These are phyloP conservation scores for Sander vitreus DNA, from an alignment of 2,113 vertebrate genomes.

Conservation along the genomic window DNA sequence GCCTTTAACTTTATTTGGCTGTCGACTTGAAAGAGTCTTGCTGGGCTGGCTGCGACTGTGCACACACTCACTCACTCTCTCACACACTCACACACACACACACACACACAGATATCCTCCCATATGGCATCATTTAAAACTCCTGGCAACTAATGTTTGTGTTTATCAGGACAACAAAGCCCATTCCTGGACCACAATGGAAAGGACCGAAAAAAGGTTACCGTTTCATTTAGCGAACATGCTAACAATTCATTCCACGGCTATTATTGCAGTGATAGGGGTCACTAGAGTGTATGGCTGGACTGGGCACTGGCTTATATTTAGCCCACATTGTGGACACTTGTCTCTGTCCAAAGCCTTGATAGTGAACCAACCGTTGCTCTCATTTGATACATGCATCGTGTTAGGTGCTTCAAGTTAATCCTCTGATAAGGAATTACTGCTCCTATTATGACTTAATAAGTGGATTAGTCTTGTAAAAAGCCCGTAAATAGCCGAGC, in stretches of 20 bases:
- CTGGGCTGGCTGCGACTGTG: constrained; percentile 54
- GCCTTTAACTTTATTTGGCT: constrained; percentile 80
- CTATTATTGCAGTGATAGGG: constrained; percentile 61
- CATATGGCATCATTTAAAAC: constrained; percentile 79
- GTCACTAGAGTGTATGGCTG: constrained; percentile 48
- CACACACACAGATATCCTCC: constrained; percentile 31
- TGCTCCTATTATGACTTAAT: constrained; percentile 67
- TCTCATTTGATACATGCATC: constrained; percentile 49
- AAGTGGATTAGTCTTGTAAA: constrained; percentile 63
- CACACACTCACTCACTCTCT: constrained; percentile 12
- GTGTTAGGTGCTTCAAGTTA: constrained; percentile 57
- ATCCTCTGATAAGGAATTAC: constrained; percentile 72
- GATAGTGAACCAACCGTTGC: constrained; percentile 44
- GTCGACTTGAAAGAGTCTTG: constrained; percentile 71
- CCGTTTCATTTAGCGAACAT: constrained; percentile 71
- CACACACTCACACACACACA: constrained; percentile 14
- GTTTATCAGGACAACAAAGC: constrained; percentile 79
- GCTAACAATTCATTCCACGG: constrained; percentile 60
- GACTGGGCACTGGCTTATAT: constrained; percentile 66
- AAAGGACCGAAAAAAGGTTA: constrained; percentile 41
- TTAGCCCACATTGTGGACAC: constrained; percentile 66
- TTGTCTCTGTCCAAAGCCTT: constrained; percentile 56
- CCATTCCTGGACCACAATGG: constrained; percentile 45
- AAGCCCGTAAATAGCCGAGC: constrained; percentile 47
- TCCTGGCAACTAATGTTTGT: constrained; percentile 76